Evolutionary conservation across 2,888 invertebrate species (phyloP), one percentile per base, ranked within the genome.

Genomic region (Thymelicus sylvestris): DNA sequence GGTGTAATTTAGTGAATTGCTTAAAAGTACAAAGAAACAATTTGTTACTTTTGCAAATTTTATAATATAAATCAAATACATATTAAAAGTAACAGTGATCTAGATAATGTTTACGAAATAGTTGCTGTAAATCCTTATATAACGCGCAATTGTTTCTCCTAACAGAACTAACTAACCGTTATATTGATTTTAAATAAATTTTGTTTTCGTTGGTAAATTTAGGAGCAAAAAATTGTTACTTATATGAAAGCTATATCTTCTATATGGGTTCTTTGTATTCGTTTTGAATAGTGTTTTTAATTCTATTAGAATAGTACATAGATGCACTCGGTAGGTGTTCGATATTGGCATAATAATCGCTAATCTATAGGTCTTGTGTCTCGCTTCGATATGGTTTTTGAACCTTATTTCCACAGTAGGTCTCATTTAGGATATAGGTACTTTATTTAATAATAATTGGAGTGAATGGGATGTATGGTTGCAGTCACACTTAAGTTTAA

Each of bases 21-120:
- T 95, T 95, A 94, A 92, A 95, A 95, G 95, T 95, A 95, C 95
- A 95, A 95, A 94, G 88, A 93, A 92, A 93, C 95, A 90, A 95
- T 95, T 95, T 95, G 95, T 95, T 95, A 95, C 95, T 95, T 95
- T 95, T 95, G 95, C 95, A 95, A 95, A 95, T 95, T 95, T 95
- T 95, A 95, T 95, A 92, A 94, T 93, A 78, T 90, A 89, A 92
- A 89, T 83, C 85, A 86, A 90, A 90, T 92, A 91, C 91, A 92
- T 91, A 91, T 90, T 83, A 87, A 90, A 86, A 83, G 77, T 86
- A 86, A 85, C 86, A 83, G 82, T 83, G 83, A 86, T 79, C 85
- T 92, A 92, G 90, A 84, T 89, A 88, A 91, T 87, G 80, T 91
- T 86, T 88, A 92, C 86, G 81, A 89, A 91, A 92, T 90, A 92